Evolutionary conservation across 2,797 vertebrate genomes (phyloP), one percentile per base, ranked within the genome.

Genomic region (Tenualosa thibaudeaui): DNA sequence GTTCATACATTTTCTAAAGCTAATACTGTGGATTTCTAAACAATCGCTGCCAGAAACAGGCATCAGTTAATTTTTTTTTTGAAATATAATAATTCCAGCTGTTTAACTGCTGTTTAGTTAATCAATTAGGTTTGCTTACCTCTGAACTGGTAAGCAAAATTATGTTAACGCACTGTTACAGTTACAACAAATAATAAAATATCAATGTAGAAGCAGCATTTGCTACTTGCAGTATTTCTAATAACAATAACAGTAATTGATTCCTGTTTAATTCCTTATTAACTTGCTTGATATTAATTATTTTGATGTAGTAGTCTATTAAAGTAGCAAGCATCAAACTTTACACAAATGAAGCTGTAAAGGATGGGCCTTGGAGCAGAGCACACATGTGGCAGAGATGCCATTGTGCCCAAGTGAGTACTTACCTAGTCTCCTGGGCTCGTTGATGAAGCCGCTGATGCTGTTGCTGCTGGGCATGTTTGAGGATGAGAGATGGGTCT

Each of bases 341-440:
- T 22, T 17, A 58, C 54, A 58, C 54, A 60, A n/a, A 60, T 60
- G 5, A 24, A n/a, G 22, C 5, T 22, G 54, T 22, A 60, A 6
- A n/a, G 58, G 24, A 60, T 0, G 10, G 22, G 58, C 22, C 58
- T 60, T n/a, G 24, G 58, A 78, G 62, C 62, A 37, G 56, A 75
- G 65, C 65, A 40, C 71, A 75, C 62, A 31, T 1, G 58, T 19
- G 24, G 58, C 22, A 60, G 22, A 13, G 31, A 9, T 71, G 65
- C 37, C 26, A 12, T 71, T 19, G 37, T 78, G 71, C 19, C 81
- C 13, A 19, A 56, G 53, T 8, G 53, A 1, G 17, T 60, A 6
- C 92, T 75, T 95, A 96, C 95, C 95, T 91, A 90, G 81, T 94
- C 92, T 96, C 89, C 88, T 93, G 22, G 90, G 90, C 12, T 90